Conservation (phyloP, 2,113 vertebrate genomes). For the Anguilla rostrata region DNA sequence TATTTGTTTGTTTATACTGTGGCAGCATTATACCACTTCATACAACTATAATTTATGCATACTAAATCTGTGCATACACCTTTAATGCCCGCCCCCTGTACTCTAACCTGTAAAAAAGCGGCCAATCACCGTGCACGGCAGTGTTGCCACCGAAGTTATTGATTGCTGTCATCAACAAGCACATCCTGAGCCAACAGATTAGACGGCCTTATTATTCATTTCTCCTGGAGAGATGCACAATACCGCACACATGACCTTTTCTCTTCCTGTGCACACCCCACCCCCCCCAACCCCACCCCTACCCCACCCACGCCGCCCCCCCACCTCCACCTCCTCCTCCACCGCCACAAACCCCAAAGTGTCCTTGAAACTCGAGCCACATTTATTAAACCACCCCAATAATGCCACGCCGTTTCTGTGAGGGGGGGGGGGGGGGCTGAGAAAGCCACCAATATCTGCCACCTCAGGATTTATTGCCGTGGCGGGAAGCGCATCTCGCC, state of each 20-base stretch:
- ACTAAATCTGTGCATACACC: not conserved
- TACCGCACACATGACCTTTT: constrained; percentile 15
- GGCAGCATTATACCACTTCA: not conserved
- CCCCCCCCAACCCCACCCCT: not conserved
- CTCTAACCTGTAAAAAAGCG: not conserved
- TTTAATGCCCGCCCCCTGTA: not conserved
- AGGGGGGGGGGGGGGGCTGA: not conserved
- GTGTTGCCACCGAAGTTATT: constrained; percentile 34
- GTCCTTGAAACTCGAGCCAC: constrained; percentile 35
- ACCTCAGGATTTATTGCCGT: not conserved
- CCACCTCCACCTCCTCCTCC: not conserved
- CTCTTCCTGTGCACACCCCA: not conserved
- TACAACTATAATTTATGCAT: not conserved
- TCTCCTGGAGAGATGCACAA: constrained; percentile 19
- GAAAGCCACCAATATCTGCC: not conserved
- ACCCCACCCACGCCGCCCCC: not conserved
- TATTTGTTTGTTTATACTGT: too few relatives aligned
- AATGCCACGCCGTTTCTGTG: not conserved
- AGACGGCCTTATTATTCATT: constrained; percentile 26
- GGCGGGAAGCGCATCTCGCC: not conserved
- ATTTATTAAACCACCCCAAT: constrained; percentile 24
- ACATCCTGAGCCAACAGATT: constrained; percentile 23
- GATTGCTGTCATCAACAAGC: constrained; percentile 24
- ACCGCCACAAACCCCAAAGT: not conserved
- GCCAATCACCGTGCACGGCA: not conserved